These are phyloP conservation scores for Glossosoma conforme DNA, from an alignment of 1,140 invertebrate species.

Conservation along the genomic window DNA sequence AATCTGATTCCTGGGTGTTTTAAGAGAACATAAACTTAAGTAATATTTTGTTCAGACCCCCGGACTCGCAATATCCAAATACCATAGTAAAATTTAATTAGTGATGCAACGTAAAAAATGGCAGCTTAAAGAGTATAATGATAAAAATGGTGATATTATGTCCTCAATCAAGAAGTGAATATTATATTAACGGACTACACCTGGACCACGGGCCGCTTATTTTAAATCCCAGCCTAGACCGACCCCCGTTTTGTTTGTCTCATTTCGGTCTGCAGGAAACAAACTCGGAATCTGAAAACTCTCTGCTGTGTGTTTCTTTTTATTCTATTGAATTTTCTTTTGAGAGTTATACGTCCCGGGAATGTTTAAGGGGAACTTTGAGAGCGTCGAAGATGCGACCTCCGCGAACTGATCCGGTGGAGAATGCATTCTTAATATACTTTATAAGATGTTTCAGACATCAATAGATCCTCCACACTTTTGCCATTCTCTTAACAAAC, in stretches of 20 bases:
- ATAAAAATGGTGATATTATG: too few species aligned
- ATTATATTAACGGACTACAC: too few species aligned
- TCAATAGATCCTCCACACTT: conserved; percentile 13
- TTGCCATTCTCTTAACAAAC: too few species aligned
- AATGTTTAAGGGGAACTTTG: conserved; percentile 29
- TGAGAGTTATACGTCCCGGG: conserved; percentile 31
- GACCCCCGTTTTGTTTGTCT: conserved; percentile 20
- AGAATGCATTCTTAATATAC: conserved; percentile 26
- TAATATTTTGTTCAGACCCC: too few species aligned
- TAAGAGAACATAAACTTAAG: too few species aligned
- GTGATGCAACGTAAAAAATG: too few species aligned
- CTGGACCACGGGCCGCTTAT: too few species aligned
- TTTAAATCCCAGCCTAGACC: conserved; percentile 22
- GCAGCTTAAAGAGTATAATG: too few species aligned
- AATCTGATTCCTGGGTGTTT: too few species aligned
- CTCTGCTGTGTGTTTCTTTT: conserved; percentile 12
- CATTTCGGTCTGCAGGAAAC: conserved; percentile 25
- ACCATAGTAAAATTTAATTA: too few species aligned
- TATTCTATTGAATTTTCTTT: conserved; percentile 32
- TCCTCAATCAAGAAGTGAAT: too few species aligned
- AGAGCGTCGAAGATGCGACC: conserved; percentile 21
- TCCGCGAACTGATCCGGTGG: conserved; percentile 21
- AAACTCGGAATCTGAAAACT: conserved; percentile 25
- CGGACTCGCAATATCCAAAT: too few species aligned
- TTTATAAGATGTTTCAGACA: conserved; percentile 18